Conservation (phyloP, 92 coral and sea anemone species). For the Phenganax marumi region DNA sequence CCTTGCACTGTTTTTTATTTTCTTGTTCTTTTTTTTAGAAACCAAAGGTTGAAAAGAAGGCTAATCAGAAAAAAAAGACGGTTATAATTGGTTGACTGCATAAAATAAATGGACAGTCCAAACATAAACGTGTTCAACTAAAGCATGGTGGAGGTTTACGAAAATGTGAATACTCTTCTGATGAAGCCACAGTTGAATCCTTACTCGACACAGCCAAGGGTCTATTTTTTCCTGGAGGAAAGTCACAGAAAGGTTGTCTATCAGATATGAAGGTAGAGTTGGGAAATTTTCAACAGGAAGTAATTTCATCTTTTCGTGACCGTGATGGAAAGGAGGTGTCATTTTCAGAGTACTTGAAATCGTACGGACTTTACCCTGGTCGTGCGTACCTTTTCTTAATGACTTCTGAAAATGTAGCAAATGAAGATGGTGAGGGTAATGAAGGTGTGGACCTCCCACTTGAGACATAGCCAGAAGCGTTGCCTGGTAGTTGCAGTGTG, state of each 20-base stretch:
- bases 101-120: slow-evolving; percentile 7
- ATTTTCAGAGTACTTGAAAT: slow-evolving; percentile 9
- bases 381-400: slow-evolving; percentile 17
- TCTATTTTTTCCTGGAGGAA: slow-evolving; percentile 34
- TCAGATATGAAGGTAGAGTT: slow-evolving; percentile 18
- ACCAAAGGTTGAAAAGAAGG: not conserved
- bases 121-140: slow-evolving; percentile 19
- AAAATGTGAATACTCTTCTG: slow-evolving; percentile 23
- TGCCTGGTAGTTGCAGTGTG: not conserved
- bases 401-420: slow-evolving; percentile 6
- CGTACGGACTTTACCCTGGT: slow-evolving; percentile 16
- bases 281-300: slow-evolving; percentile 40
- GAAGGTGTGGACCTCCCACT: not conserved
- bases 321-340: slow-evolving; percentile 21
- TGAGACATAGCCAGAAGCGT: not conserved
- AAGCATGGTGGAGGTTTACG: slow-evolving; percentile 29
- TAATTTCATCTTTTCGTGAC: slow-evolving; percentile 9
- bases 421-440: not conserved
- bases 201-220: slow-evolving; percentile 20
- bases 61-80: not conserved
- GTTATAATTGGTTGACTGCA: slow-evolving; percentile 34
- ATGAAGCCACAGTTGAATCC: slow-evolving; percentile 3
- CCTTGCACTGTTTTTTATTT: no score
- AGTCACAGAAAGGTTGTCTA: slow-evolving; percentile 24
- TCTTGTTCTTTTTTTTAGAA: not conserved